phyloP scores from a whole-genome alignment of 2,113 vertebrate genomes.

The Vicugna pacos region DNA sequence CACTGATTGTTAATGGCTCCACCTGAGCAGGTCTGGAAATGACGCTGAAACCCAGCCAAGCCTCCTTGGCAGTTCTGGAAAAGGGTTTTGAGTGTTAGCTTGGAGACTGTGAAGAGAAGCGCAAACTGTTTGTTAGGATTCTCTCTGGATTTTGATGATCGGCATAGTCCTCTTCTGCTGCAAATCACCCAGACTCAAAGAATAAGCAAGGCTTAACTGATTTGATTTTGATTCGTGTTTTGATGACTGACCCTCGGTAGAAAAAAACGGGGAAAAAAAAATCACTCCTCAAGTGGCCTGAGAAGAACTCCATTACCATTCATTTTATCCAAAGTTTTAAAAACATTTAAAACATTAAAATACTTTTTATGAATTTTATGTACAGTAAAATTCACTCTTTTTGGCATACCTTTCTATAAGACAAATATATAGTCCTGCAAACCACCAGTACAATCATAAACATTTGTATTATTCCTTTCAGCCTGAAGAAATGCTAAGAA shows the following conservation, averaged over 20 bases:
- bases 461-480: not conserved
- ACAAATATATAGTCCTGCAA: not conserved
- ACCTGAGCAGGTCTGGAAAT: slow-evolving; percentile 29
- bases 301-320: slow-evolving; percentile 13
- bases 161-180: slow-evolving; percentile 11
- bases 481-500: not conserved
- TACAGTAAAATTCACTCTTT: not conserved
- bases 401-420: not conserved
- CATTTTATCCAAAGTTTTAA: not conserved
- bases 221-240: slow-evolving; percentile 41
- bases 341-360: not conserved
- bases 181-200: slow-evolving; percentile 10
- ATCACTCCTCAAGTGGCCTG: not conserved
- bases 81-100: slow-evolving; percentile 21
- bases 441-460: not conserved
- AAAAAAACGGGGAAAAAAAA: not conserved
- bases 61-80: slow-evolving; percentile 24
- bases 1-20: slow-evolving; percentile 61
- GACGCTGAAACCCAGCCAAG: slow-evolving; percentile 56
- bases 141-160: slow-evolving; percentile 50
- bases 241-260: slow-evolving; percentile 1
- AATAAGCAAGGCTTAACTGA: slow-evolving; percentile 53
- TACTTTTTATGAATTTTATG: not conserved
- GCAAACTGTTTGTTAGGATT: slow-evolving; percentile 13
- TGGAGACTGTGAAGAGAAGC: slow-evolving; percentile 30